phyloP scores from a whole-genome alignment of 1,140 invertebrate species.

The Drosophila carrolli region DNA sequence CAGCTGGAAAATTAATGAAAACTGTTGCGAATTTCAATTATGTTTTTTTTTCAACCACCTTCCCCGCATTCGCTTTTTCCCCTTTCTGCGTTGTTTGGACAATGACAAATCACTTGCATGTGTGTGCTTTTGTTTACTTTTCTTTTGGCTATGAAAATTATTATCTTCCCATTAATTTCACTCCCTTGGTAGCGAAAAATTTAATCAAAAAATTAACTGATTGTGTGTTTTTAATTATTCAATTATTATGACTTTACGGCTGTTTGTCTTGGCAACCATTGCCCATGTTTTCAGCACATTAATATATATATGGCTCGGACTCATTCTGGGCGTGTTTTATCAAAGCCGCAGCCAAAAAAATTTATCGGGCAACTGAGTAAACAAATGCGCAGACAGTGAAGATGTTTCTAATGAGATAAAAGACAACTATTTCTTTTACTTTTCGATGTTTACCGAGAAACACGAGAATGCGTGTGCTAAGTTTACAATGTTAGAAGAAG shows the following conservation, averaged over 20 bases:
- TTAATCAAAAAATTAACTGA: conserved; percentile 56
- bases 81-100: conserved; percentile 31
- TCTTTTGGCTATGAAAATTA: conserved; percentile 45
- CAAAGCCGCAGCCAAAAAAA: conserved; percentile 48
- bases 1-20: conserved; percentile 56
- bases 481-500: conserved; percentile 16
- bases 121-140: conserved; percentile 31
- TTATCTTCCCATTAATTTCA: conserved; percentile 62
- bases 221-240: conserved; percentile 75
- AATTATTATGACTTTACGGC: conserved; percentile 71
- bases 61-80: neutral
- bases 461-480: conserved; percentile 12
- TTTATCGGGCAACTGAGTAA: conserved; percentile 36
- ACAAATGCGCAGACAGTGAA: conserved; percentile 16
- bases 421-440: conserved; percentile 22
- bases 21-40: conserved; percentile 46
- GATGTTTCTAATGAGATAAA: conserved; percentile 25
- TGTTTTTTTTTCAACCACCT: conserved; percentile 17
- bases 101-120: conserved; percentile 64
- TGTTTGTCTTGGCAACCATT: conserved; percentile 64
- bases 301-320: conserved; percentile 37
- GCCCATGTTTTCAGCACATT: conserved; percentile 23
- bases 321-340: conserved; percentile 59
- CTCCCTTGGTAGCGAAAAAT: conserved; percentile 49
- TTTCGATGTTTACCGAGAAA: conserved; percentile 16